Evolutionary conservation across 2,888 invertebrate genomes (phyloP).

Genomic region (Marasmarcha lunaedactyla): DNA sequence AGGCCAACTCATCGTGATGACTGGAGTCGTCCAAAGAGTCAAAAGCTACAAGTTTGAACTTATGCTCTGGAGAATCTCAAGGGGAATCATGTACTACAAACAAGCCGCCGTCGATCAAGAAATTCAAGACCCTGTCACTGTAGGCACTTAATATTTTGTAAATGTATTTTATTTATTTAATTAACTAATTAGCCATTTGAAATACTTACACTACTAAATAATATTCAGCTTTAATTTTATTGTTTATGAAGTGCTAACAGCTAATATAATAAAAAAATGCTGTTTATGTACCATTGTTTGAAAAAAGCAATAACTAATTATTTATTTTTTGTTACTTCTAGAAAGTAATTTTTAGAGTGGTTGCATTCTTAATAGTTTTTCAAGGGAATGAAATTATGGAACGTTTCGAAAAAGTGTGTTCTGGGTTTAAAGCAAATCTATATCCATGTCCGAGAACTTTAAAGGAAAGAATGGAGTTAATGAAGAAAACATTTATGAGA

Average conservation of each 20-base stretch:
- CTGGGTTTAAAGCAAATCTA: slow-evolving; percentile 87
- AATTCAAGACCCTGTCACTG: slow-evolving; percentile 82
- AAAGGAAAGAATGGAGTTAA: slow-evolving; percentile 81
- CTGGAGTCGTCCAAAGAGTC: slow-evolving; percentile 38
- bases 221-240: no score
- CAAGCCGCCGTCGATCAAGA: slow-evolving; percentile 82
- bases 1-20: slow-evolving; percentile 33
- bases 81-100: slow-evolving; percentile 88
- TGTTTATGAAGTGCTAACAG: no score
- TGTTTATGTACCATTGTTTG: no score
- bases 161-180: no score
- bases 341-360: slow-evolving; percentile 57
- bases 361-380: slow-evolving; percentile 85
- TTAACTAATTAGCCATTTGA: not conserved
- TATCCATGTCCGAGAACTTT: slow-evolving; percentile 88
- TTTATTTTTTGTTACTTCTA: no score
- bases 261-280: no score
- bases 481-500: slow-evolving; percentile 79
- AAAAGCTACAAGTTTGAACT: slow-evolving; percentile 37
- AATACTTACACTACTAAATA: not conserved
- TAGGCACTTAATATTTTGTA: slow-evolving; percentile 40
- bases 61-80: slow-evolving; percentile 52
- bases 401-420: slow-evolving; percentile 88
- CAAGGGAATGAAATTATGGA: slow-evolving; percentile 88
- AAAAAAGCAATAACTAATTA: no score